Base-by-base conservation (phyloP, 2,888 invertebrate species). In the Aleiodes leptofemur region DNA sequence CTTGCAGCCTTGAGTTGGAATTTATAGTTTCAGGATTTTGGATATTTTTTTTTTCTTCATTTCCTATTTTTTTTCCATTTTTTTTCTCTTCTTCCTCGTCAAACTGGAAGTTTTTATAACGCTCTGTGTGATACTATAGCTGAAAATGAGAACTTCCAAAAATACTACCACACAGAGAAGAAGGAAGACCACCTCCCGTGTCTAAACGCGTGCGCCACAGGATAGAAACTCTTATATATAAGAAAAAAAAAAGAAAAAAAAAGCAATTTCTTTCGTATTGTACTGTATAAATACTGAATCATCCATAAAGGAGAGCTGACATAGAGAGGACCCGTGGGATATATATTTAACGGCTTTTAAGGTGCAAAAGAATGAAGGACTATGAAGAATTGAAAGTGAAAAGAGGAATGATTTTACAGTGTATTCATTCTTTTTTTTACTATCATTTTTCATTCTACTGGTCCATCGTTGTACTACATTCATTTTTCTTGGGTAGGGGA, bases 251-350 rank as follows among this genome's bases (percentile, higher is more conserved):
- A 84, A 11, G 31, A 57, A 64, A 64, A 51, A 80, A 81, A 82
- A 84, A 84, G 81, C 86, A 85, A 87, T 87, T 86, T 83, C 85
- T 83, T 77, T 76, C 81, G 80, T 78, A 86, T 87, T 88, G 86
- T 88, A 79, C 82, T 86, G 80, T 81, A 83, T 86, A 85, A 86
- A 85, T 86, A 86, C 85, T 83, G 85, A 85, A 87, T 87, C 87
- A 86, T 85, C 81, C 82, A 74, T 78, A 72, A 79, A 61, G 11
- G 11, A 14, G 13, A n/a, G 53, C 43, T 43, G 74, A 50, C 59
- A 69, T 48, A 72, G 75, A 66, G 70, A 68, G 71, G 70, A 69
- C 74, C 82, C 81, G 77, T 74, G 74, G 77, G 83, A 83, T 83
- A 43, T 43, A 83, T 43, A 83, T 88, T 87, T 85, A 87, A 87